Conservation (phyloP, 2,888 invertebrate species). For the Pseudoips prasinana region DNA sequence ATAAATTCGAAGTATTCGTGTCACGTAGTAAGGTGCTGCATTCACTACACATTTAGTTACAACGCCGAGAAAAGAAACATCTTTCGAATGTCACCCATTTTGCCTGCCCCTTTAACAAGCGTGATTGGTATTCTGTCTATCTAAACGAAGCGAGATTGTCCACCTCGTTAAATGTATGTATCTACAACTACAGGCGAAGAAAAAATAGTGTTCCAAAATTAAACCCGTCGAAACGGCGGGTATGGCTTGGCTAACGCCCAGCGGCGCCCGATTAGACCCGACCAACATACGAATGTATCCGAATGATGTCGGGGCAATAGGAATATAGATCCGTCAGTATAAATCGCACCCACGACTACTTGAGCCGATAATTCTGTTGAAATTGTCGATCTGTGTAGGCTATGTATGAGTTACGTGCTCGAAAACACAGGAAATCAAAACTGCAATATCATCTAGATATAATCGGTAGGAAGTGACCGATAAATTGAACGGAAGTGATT, state of each 20-base stretch:
- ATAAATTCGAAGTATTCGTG: conserved; percentile 53
- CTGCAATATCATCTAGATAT: conserved; percentile 39
- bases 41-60: conserved; percentile 33
- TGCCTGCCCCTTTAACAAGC: too few species aligned
- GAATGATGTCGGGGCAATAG: conserved; percentile 41
- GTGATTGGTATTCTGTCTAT: too few species aligned
- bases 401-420: conserved; percentile 16
- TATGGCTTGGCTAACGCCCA: conserved; percentile 75
- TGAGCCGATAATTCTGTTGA: too few species aligned
- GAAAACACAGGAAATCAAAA: conserved; percentile 41
- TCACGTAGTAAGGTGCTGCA: conserved; percentile 50
- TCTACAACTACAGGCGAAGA: conserved; percentile 51
- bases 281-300: conserved; percentile 56
- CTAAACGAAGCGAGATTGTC: conserved; percentile 69
- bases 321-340: conserved; percentile 28
- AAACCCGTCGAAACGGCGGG: conserved; percentile 70
- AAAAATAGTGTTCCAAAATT: conserved; percentile 77
- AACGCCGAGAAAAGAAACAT: conserved; percentile 3
- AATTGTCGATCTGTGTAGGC: conserved; percentile 6
- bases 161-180: conserved; percentile 65
- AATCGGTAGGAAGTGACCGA: conserved; percentile 46
- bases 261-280: conserved; percentile 55
- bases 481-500: conserved; percentile 61
- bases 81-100: conserved; percentile 2
- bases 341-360: conserved; percentile 6